Evolutionary conservation across 37 sponge, comb jelly and placozoan genomes (phyloP).

Genomic region (Theonella swinhoei): DNA sequence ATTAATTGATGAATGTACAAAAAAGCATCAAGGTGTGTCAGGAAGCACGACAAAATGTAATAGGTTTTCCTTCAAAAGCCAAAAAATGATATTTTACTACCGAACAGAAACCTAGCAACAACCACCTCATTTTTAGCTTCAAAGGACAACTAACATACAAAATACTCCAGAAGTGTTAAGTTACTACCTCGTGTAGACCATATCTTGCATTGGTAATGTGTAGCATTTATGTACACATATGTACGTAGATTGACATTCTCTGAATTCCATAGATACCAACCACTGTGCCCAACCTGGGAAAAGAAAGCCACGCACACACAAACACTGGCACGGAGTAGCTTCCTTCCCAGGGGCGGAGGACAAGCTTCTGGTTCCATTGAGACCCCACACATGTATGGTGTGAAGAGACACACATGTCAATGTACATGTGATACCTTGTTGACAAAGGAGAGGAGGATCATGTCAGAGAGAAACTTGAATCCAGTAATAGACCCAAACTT

Average conservation of each 20-base stretch:
- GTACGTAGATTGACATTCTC: background rate
- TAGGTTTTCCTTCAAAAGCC: too few species aligned
- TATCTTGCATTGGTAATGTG: background rate
- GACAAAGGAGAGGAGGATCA: conserved; percentile 75
- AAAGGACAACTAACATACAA: background rate
- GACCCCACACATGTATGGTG: too few species aligned
- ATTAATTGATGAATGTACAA: too few species aligned
- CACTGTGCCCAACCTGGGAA: background rate
- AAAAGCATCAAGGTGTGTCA: too few species aligned
- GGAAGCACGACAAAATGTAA: too few species aligned
- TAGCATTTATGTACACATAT: background rate
- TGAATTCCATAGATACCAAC: background rate
- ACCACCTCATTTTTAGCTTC: too few species aligned
- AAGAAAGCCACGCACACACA: background rate
- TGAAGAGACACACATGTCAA: too few species aligned
- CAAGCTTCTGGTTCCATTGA: too few species aligned
- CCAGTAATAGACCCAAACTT: conserved; percentile 76
- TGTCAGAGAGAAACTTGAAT: conserved; percentile 87
- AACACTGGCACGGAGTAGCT: background rate
- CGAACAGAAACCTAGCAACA: too few species aligned
- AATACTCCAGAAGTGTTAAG: background rate
- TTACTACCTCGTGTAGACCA: background rate
- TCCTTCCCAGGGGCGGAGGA: too few species aligned
- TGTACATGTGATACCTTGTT: conserved; percentile 80
- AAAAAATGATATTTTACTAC: too few species aligned